Base-by-base conservation (phyloP, 2,888 invertebrate genomes). In the Apocheima hispidaria region DNA sequence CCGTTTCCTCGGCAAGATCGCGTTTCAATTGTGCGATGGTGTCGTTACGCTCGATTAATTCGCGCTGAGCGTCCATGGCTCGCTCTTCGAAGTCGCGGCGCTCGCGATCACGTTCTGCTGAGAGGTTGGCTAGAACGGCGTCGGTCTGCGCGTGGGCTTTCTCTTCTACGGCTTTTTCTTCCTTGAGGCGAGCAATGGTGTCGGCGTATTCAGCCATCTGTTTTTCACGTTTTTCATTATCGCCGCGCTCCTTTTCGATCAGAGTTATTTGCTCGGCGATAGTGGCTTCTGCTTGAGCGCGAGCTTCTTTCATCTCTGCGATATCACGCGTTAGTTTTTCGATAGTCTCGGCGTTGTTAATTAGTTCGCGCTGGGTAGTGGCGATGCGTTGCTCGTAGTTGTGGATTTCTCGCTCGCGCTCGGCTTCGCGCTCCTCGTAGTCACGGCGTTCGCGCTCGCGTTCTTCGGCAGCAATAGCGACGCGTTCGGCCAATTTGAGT, bases 11-110 rank as follows among this genome's bases (percentile, higher is more conserved):
- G 52, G 78, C 74, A 18, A 84, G 69, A 33, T 85, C 81, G 0
- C 74, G 72, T 79, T 82, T 83, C 12, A 87, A 72, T 9, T 77
- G 72, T 14, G 69, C 69, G 50, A 83, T 78, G 2, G 81, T 73
- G 1, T 74, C 76, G 38, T 79, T 79, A 28, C 74, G 48, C 1
- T 58, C 58, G 0, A 73, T 68, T 12, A 81, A 56, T 51, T 74
- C 69, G 48, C 36, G 78, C 52, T 80, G 57, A 2, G 21, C 12
- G 7, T 53, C 35, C 2, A 16, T 28, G n/a, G 36, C 55, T n/a
- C 23, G 36, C n/a, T 36, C 26, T 16, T 50, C 26, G 6, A 14
- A 26, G 1, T 38, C 36, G 9, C 21, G 10, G 4, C 1, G 2
- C 10, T 50, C 35, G 7, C 36, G 36, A 7, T 50, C 36, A 0